phyloP scores from a whole-genome alignment of 2,888 invertebrate genomes.

The Nebria brevicollis region DNA sequence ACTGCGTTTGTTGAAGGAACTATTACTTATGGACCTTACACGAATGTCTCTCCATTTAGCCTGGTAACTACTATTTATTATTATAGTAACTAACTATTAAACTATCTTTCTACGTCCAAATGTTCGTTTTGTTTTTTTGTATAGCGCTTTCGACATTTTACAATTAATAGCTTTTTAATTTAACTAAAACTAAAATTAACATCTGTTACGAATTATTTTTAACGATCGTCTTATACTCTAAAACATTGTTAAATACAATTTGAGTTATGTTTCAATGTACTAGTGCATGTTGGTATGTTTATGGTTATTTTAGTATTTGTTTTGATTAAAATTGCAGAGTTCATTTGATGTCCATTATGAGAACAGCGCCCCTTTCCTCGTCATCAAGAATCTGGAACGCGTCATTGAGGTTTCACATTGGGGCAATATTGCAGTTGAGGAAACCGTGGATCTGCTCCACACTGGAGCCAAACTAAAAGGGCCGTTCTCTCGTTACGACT shows the following conservation, averaged over 20 bases:
- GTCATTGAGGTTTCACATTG: constrained; percentile 97
- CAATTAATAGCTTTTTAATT: too few relatives aligned
- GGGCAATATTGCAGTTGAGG: constrained; percentile 98
- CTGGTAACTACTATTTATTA: constrained; percentile 50
- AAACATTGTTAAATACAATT: too few relatives aligned
- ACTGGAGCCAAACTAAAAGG: constrained; percentile 94
- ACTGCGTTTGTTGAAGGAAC: constrained; percentile 79
- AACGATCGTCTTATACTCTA: too few relatives aligned
- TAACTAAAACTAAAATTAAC: too few relatives aligned
- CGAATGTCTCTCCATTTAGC: constrained; percentile 72
- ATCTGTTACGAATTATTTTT: too few relatives aligned
- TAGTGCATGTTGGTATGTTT: too few relatives aligned
- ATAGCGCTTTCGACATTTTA: too few relatives aligned
- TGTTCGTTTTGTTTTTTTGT: too few relatives aligned
- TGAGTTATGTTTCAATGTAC: too few relatives aligned
- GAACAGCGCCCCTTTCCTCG: constrained; percentile 95
- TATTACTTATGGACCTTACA: constrained; percentile 89
- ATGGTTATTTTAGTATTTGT: neutral
- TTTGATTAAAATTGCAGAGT: constrained; percentile 25
- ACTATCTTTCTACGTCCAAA: too few relatives aligned
- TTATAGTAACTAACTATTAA: too few relatives aligned
- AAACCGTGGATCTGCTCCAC: constrained; percentile 90
- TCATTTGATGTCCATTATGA: constrained; percentile 89
- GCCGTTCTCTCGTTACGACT: constrained; percentile 96
- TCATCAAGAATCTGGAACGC: constrained; percentile 86